A percentile compares a stretch with the other conserved stretches of the same genome.
Evolutionary conservation across 2,797 vertebrate genomes (phyloP).

Genomic region (Megalops cyprinoides): DNA sequence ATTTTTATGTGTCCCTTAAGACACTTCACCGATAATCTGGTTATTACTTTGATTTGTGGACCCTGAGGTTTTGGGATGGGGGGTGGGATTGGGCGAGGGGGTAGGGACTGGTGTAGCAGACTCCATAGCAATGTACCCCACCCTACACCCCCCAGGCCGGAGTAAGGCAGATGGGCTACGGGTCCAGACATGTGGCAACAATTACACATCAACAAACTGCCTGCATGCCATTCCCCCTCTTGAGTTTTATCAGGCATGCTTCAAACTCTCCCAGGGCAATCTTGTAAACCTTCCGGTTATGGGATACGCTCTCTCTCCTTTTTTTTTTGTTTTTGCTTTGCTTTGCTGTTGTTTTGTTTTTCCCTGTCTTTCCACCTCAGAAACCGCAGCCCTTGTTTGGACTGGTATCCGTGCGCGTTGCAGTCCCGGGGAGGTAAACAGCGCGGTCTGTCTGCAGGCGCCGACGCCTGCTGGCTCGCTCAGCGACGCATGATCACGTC

Average conservation of each 20-base stretch:
- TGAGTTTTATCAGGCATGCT: conserved; percentile 8
- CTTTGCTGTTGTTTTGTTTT: background rate
- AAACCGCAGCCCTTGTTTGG: background rate
- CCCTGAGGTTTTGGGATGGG: conserved; percentile 36
- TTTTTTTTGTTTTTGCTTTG: background rate
- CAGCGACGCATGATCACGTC: background rate
- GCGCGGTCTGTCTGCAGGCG: too few species aligned
- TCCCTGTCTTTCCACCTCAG: background rate
- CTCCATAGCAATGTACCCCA: conserved; percentile 16
- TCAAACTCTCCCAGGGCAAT: background rate
- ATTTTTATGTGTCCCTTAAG: conserved; percentile 52
- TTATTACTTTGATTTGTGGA: conserved; percentile 51
- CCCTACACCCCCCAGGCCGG: conserved; percentile 34
- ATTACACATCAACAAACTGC: conserved; percentile 37
- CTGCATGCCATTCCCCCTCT: conserved; percentile 25
- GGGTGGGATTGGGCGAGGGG: conserved; percentile 19
- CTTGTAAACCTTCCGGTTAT: background rate
- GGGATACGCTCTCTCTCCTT: background rate
- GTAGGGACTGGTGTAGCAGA: conserved; percentile 13
- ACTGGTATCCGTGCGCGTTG: background rate
- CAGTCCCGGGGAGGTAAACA: background rate
- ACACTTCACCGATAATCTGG: conserved; percentile 53
- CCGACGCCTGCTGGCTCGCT: too few species aligned
- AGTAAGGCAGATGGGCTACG: conserved; percentile 45
- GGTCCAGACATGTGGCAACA: conserved; percentile 47